These are phyloP conservation scores for Drosophila setosimentum DNA, from an alignment of 2,888 invertebrate species.

Conservation along the genomic window DNA sequence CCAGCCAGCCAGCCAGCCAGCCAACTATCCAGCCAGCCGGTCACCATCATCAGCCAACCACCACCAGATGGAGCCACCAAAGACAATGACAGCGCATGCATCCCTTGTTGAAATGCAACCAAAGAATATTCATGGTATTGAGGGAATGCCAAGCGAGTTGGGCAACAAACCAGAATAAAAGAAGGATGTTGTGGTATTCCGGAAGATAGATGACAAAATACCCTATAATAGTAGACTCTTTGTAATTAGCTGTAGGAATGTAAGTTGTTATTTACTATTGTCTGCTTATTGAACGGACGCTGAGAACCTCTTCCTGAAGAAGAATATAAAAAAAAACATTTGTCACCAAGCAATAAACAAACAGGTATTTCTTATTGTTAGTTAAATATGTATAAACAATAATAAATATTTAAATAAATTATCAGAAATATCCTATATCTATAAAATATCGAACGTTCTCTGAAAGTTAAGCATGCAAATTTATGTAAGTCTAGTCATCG, in stretches of 20 bases:
- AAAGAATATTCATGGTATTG: slow-evolving; percentile 78
- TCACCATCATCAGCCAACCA: slow-evolving; percentile 20
- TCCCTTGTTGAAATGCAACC: slow-evolving; percentile 71
- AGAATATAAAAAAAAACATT: not conserved
- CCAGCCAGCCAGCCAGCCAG: slow-evolving; percentile 13
- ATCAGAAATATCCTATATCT: not conserved
- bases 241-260: not conserved
- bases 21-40: slow-evolving; percentile 17
- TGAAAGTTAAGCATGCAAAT: not conserved
- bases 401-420: not conserved
- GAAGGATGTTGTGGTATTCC: slow-evolving; percentile 9
- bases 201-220: slow-evolving; percentile 21
- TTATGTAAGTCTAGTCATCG: not conserved
- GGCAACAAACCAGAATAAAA: slow-evolving; percentile 55
- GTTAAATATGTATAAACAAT: not conserved
- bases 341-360: not conserved
- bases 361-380: not conserved
- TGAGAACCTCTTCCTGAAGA: not conserved
- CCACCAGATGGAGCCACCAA: slow-evolving; percentile 40
- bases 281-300: not conserved
- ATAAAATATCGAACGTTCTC: not conserved
- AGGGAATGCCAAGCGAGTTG: slow-evolving; percentile 76
- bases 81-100: slow-evolving; percentile 54
- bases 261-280: not conserved
- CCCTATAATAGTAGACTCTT: slow-evolving; percentile 7